Evolutionary conservation across 2,113 vertebrate genomes (phyloP).

Genomic region (Guaruba guarouba): DNA sequence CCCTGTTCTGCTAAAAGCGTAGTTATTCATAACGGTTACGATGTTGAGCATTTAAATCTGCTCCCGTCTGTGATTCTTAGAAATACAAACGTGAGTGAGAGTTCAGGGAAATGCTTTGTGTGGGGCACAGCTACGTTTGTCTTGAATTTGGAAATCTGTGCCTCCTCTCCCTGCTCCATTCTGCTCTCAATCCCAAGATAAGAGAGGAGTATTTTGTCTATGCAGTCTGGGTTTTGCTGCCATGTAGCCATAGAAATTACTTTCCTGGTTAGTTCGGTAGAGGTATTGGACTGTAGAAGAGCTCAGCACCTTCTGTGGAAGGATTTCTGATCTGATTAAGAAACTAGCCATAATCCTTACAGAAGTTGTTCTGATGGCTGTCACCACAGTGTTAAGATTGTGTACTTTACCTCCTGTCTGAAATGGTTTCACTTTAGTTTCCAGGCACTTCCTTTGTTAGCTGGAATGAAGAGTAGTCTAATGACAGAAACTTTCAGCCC

Average conservation of each 20-base stretch:
- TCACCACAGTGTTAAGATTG: fast-evolving
- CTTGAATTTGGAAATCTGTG: not conserved
- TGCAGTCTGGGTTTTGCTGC: no score
- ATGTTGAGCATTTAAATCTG: fast-evolving
- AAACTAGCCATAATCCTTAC: not conserved
- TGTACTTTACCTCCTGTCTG: not conserved
- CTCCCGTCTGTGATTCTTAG: not conserved
- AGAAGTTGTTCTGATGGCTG: not conserved
- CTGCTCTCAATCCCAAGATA: fast-evolving
- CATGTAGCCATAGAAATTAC: fast-evolving
- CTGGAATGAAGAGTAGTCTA: not conserved
- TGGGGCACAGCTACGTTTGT: not conserved
- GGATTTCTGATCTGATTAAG: not conserved
- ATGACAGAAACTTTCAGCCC: not conserved
- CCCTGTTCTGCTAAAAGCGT: fast-evolving
- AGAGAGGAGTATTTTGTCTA: fast-evolving
- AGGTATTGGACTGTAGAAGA: not conserved
- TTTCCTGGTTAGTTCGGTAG: not conserved
- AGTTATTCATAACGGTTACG: fast-evolving
- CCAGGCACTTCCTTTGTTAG: not conserved
- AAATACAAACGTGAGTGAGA: fast-evolving
- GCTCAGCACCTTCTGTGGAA: not conserved
- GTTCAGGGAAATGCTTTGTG: fast-evolving
- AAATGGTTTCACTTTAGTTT: not conserved
- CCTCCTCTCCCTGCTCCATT: fast-evolving